Base-by-base conservation (phyloP, 2,113 vertebrate genomes). In the Paradisaea rubra region DNA sequence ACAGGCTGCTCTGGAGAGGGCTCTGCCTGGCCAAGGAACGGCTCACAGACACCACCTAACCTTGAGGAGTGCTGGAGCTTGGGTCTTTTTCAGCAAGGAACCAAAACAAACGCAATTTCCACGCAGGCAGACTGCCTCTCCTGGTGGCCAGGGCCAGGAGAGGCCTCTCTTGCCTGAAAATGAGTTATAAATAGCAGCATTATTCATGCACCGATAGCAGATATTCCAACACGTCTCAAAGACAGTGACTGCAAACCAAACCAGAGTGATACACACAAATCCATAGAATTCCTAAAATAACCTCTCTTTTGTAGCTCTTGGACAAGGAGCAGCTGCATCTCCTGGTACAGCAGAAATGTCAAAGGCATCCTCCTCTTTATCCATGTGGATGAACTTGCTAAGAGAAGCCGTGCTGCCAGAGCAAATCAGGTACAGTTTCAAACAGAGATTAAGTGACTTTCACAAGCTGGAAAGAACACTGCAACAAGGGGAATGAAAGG, bases 401-500 rank as follows among this genome's bases (percentile, higher is more conserved):
- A 88, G 65, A 81, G 95, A 91, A 91, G 72, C 80, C 9, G 2
- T 65, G 90, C 95, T 88, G 91, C 86, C 23, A 13, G 92, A 96
- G 93, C 92, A 95, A 86, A 96, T 86, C 64, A 65, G 80, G 88
- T 68, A 78, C 64, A 90, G 80, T 53, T 90, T 97, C 96, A 97
- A 95, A 94, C 80, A 78, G 95, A 92, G 95, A 95, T 96, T 96
- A 96, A 95, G 90, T 94, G 93, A 81, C 69, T 93, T 93, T 96
- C 83, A 92, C 72, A 95, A 54, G 82, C 27, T 56, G 79, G 49
- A 95, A 88, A 91, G 93, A 94, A 81, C 86, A 91, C 41, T 92
- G 61, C 90, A 90, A 92, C 88, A 79, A 70, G 31, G 11, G 57
- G 65, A 92, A 95, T 96, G 83, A 97, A 95, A 97, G 76, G 61